phyloP scores from a whole-genome alignment of 2,888 invertebrate genomes.

The Anorthoa munda region DNA sequence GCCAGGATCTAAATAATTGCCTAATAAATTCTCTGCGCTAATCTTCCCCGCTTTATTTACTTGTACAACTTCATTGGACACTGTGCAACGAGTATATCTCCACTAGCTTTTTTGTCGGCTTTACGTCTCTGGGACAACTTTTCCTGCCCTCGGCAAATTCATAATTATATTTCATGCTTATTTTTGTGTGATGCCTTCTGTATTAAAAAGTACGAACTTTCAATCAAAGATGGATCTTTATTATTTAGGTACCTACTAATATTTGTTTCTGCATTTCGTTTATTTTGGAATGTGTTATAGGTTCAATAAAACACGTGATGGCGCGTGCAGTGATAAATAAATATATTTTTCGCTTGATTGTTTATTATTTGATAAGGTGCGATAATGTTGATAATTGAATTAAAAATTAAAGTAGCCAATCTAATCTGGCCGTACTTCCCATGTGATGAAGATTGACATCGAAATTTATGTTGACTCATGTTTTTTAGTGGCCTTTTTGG shows the following conservation, averaged over 20 bases:
- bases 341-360: neutral
- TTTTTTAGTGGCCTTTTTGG: neutral
- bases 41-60: slow-evolving; percentile 69
- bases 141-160: neutral
- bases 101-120: slow-evolving; percentile 35
- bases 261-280: neutral
- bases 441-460: neutral
- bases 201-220: neutral
- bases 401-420: slow-evolving; percentile 3
- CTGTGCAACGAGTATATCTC: slow-evolving; percentile 51
- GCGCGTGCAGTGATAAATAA: neutral
- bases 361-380: slow-evolving; percentile 7
- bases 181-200: neutral
- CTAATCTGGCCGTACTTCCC: slow-evolving; percentile 10
- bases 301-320: neutral
- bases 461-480: neutral
- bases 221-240: neutral
- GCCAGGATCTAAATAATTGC: slow-evolving; percentile 67
- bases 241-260: neutral
- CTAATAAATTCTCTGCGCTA: slow-evolving; percentile 71
- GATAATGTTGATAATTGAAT: slow-evolving; percentile 1
- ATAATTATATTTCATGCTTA: neutral
- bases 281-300: neutral
- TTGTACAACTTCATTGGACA: slow-evolving; percentile 64
- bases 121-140: neutral